phyloP scores from a whole-genome alignment of 2,113 vertebrate species.

The Cathartes aura region DNA sequence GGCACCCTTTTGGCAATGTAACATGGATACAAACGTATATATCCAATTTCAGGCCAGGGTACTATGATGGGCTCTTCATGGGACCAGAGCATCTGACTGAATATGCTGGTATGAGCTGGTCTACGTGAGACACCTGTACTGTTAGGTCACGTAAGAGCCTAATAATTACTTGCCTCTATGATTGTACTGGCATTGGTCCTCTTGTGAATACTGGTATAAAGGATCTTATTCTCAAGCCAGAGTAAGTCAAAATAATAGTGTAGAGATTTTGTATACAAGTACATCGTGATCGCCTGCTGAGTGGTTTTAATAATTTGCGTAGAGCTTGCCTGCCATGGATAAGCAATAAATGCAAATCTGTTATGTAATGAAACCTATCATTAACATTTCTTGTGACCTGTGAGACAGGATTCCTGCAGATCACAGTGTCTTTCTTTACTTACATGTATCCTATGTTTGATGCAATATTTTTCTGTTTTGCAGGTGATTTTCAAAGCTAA shows the following conservation, averaged over 20 bases:
- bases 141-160: not conserved
- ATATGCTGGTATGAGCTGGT: not conserved
- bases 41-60: not conserved
- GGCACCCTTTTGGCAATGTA: not conserved
- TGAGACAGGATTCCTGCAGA: not conserved
- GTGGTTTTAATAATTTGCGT: not conserved
- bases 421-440: not conserved
- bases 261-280: not conserved
- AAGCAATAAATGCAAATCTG: not conserved
- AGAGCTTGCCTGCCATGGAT: not conserved
- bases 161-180: not conserved
- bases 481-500: constrained; percentile 97
- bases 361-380: not conserved
- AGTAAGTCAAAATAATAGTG: not conserved
- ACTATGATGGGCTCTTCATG: not conserved
- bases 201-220: not conserved
- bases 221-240: not conserved
- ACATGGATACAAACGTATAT: not conserved
- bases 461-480: constrained; percentile 34
- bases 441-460: not conserved
- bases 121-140: not conserved
- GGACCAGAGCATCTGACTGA: not conserved
- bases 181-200: not conserved
- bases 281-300: not conserved
- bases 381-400: not conserved